Percentiles rank a stretch among this genome's conserved stretches.
phyloP scores from a whole-genome alignment of 1,140 invertebrate species.

The Oryzaephilus surinamensis region DNA sequence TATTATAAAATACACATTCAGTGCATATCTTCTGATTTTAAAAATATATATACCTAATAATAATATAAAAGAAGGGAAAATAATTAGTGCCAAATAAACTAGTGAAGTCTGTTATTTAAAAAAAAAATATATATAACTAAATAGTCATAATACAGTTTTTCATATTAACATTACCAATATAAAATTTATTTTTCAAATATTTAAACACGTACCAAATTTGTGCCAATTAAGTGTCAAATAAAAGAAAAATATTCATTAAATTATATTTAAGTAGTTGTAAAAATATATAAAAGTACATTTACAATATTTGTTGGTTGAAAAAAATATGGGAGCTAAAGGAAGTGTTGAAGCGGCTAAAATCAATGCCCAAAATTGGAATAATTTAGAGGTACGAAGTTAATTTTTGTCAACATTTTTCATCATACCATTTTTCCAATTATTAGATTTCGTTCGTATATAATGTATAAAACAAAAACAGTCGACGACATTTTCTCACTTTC shows the following conservation, averaged over 20 bases:
- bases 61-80: too few relatives aligned
- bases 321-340: conserved; percentile 57
- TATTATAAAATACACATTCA: too few relatives aligned
- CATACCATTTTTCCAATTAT: too few relatives aligned
- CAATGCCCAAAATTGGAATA: conserved; percentile 62
- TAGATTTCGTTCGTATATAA: too few relatives aligned
- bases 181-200: conserved; percentile 2
- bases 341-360: conserved; percentile 62
- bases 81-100: neutral
- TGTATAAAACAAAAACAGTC: too few relatives aligned
- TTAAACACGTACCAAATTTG: conserved; percentile 6
- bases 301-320: too few relatives aligned
- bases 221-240: conserved; percentile 12
- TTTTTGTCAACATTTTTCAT: too few relatives aligned
- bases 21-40: neutral
- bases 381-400: conserved; percentile 59
- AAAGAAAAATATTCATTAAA: neutral
- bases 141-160: neutral
- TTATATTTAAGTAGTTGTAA: conserved; percentile 6
- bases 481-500: too few relatives aligned
- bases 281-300: conserved; percentile 6
- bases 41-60: too few relatives aligned
- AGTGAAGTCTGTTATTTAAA: neutral
- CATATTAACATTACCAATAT: neutral
- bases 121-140: neutral